Evolutionary conservation across 2,888 invertebrate genomes (phyloP), one percentile per base, ranked within the genome.

Genomic region (Drosophila leonis): DNA sequence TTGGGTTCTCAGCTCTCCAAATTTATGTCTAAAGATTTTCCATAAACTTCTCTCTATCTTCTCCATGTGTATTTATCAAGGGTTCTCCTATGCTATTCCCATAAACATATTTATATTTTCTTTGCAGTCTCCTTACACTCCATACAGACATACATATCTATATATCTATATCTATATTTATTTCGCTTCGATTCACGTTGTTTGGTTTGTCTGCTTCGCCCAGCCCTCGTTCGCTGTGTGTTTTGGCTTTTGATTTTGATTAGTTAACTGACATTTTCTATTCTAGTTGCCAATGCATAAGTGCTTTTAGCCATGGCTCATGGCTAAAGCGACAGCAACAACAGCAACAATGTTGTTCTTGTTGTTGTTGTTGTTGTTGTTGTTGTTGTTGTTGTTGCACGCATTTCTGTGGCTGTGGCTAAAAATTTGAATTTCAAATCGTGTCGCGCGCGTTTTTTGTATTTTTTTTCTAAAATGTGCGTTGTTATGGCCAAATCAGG

Each of bases 401-500:
- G 89, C 86, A 86, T 89, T 86, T 86, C 89, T 86, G 49, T 86
- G 82, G 82, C 84, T 74, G 55, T 83, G 75, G 62, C 79, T n/a
- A 29, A 48, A 57, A 80, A 87, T 87, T 89, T 87, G 86, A 87
- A 87, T 89, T 87, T 89, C 78, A 87, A 88, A 87, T 87, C 80
- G 73, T 83, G 81, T 83, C 82, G 75, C 67, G 72, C 29, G 48
- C 31, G 29, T 31, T 49, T 49, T 48, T 29, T 48, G 5, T 15
- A n/a, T 48, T 48, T 27, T 0, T 27, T 29, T n/a, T 82, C 70
- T 74, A 46, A 82, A 83, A 88, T 85, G 89, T 86, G 89, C 87
- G 87, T 86, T 89, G 89, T 86, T 86, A 82, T 87, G 66, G 75
- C 86, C 86, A 87, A 87, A 87, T 87, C 86, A 88, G 86, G 86